Conservation (phyloP, 1,140 invertebrate species). For the Chymomyza costata region DNA sequence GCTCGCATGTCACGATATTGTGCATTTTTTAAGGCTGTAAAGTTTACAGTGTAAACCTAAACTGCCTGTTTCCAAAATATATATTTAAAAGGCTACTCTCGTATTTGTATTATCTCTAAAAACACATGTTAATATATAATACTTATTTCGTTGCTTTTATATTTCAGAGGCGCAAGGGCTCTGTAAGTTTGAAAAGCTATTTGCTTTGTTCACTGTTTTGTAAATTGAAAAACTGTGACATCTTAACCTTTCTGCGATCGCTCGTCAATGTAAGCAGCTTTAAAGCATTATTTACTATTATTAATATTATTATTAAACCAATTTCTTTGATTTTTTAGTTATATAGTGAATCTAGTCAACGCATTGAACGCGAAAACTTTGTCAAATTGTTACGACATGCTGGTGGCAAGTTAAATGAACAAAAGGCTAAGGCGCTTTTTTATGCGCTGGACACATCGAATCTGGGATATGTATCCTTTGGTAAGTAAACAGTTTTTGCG, state of each 20-base stretch:
- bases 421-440: slow-evolving; percentile 53
- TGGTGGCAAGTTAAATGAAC: slow-evolving; percentile 49
- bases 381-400: slow-evolving; percentile 50
- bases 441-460: slow-evolving; percentile 51
- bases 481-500: slow-evolving; percentile 24
- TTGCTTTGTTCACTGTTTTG: slow-evolving; percentile 64
- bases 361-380: slow-evolving; percentile 54
- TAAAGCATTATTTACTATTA: too few species aligned
- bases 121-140: too few species aligned
- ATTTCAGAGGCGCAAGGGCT: slow-evolving; percentile 42
- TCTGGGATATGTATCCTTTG: slow-evolving; percentile 56
- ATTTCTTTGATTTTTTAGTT: slow-evolving; percentile 26
- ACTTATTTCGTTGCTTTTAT: background rate
- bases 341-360: slow-evolving; percentile 50
- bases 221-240: slow-evolving; percentile 55
- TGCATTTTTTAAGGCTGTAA: too few species aligned
- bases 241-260: slow-evolving; percentile 55
- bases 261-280: slow-evolving; percentile 47
- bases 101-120: too few species aligned
- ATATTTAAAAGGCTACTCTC: too few species aligned
- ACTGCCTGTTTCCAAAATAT: too few species aligned
- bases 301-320: background rate
- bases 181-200: slow-evolving; percentile 63
- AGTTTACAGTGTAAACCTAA: too few species aligned
- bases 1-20: too few species aligned